These are phyloP conservation scores for Tautogolabrus adspersus DNA, from an alignment of 2,113 vertebrate species.

Conservation along the genomic window DNA sequence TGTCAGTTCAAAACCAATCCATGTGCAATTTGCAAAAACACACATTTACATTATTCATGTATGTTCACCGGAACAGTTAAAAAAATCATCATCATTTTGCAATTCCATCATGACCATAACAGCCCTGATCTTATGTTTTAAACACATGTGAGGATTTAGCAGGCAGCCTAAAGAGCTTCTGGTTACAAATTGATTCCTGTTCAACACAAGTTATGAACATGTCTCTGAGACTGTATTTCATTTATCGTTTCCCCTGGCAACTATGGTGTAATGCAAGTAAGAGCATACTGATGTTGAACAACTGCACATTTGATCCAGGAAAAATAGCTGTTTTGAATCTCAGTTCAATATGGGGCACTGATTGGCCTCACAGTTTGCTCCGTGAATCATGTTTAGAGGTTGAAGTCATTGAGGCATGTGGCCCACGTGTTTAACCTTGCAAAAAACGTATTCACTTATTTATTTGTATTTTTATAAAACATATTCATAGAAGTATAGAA, in stretches of 20 bases:
- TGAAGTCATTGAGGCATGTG: no score
- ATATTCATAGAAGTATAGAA: background rate
- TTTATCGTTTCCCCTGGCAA: background rate
- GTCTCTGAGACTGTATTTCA: constrained; percentile 9
- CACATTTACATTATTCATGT: constrained; percentile 44
- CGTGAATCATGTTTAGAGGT: no score
- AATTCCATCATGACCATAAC: constrained; percentile 25
- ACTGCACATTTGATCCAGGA: background rate
- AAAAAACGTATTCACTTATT: no score
- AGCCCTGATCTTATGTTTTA: constrained; percentile 7
- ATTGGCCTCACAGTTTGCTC: no score
- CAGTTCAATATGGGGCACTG: no score
- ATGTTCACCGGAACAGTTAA: constrained; percentile 27
- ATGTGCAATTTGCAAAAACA: constrained; percentile 25
- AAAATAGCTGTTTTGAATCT: no score
- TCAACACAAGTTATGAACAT: constrained; percentile 22
- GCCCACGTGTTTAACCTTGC: no score
- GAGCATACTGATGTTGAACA: background rate
- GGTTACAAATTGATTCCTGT: constrained; percentile 32
- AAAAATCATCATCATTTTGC: constrained; percentile 2
- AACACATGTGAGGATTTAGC: constrained; percentile 21
- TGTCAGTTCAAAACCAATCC: constrained; percentile 26
- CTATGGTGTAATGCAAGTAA: background rate
- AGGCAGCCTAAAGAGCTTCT: background rate
- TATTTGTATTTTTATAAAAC: background rate